Percentiles rank a stretch among this genome's conserved stretches.
These are phyloP conservation scores for Drosophila mercatorum DNA, from an alignment of 2,888 invertebrate species.

Conservation along the genomic window DNA sequence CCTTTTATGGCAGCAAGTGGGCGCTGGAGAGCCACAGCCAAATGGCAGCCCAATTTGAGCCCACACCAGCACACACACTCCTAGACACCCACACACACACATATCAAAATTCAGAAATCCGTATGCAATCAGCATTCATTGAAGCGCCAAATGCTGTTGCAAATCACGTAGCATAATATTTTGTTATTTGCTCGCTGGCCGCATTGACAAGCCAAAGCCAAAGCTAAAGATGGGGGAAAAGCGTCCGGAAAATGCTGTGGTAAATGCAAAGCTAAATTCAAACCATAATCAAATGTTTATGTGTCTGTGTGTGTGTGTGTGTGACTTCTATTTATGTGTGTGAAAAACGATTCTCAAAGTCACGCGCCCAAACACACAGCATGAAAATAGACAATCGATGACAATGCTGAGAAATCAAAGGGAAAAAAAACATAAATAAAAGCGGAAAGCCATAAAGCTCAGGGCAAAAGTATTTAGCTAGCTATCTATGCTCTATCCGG, in stretches of 20 bases:
- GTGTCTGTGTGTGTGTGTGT: not conserved
- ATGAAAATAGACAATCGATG: slow-evolving; percentile 54
- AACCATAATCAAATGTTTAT: slow-evolving; percentile 19
- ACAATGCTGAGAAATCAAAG: slow-evolving; percentile 39
- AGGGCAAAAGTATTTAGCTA: not conserved
- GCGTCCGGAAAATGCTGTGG: slow-evolving; percentile 32
- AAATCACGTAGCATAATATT: slow-evolving; percentile 78
- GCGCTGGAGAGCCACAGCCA: slow-evolving; percentile 51
- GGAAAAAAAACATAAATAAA: not conserved
- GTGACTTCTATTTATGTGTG: slow-evolving; percentile 33
- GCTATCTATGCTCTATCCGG: not conserved
- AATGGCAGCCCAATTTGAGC: slow-evolving; percentile 63
- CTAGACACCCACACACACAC: slow-evolving; percentile 9
- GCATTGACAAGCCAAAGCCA: slow-evolving; percentile 60
- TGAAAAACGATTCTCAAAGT: slow-evolving; percentile 70
- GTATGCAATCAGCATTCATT: slow-evolving; percentile 61
- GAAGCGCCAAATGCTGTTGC: slow-evolving; percentile 67
- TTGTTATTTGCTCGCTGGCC: slow-evolving; percentile 55
- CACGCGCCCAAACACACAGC: slow-evolving; percentile 59
- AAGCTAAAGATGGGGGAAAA: slow-evolving; percentile 24
- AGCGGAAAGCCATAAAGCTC: not conserved
- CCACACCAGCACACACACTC: slow-evolving; percentile 11
- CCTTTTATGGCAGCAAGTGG: slow-evolving; percentile 76
- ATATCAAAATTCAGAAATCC: slow-evolving; percentile 39
- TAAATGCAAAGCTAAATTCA: slow-evolving; percentile 44